Evolutionary conservation across 2,888 invertebrate genomes (phyloP), one percentile per base, ranked within the genome.

Genomic region (Alentia gelatinosa): DNA sequence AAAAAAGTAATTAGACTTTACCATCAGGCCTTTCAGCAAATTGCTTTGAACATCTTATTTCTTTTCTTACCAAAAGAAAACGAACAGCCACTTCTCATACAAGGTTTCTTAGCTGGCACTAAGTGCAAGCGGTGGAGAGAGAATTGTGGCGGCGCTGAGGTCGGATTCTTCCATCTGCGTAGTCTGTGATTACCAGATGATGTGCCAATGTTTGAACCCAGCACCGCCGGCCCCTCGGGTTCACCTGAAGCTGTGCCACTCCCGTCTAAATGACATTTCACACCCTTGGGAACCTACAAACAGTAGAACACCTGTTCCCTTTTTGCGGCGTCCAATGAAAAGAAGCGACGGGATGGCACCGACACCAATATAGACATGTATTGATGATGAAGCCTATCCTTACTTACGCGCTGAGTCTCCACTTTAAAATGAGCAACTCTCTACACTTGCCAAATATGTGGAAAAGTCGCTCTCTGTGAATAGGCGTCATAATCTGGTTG

Each of bases 1-100:
- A 68, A 79, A 79, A 79, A 35, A 12, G 39, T 79, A 79, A 79
- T 79, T 79, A 79, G 79, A 79, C 79, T 39, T 79, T 79, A 79
- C 79, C 79, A 79, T 37, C 79, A 79, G 26, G 35, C 37, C 79
- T 79, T 79, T 79, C 39, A 79, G 39, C 79, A 79, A 79, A 79
- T 79, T 79, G 79, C 79, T 79, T 35, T 79, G 19, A 68, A 68
- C 37, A 37, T 79, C 37, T 79, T 79, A n/a, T 37, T 79, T 33
- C 26, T 33, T 74, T 74, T 33, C 74, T 79, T 79, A 79, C 1
- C n/a, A 12, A 37, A n/a, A 79, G 79, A 15, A 79, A 35, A 23
- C 79, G 15, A 35, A 37, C 35, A 39, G 79, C 79, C 79, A 37
- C 79, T 79, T 79, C n/a, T 35, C 79, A 3, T 37, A 39, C 39